phyloP scores from a whole-genome alignment of 2,888 invertebrate genomes.

The Dysmachus trigonus region DNA sequence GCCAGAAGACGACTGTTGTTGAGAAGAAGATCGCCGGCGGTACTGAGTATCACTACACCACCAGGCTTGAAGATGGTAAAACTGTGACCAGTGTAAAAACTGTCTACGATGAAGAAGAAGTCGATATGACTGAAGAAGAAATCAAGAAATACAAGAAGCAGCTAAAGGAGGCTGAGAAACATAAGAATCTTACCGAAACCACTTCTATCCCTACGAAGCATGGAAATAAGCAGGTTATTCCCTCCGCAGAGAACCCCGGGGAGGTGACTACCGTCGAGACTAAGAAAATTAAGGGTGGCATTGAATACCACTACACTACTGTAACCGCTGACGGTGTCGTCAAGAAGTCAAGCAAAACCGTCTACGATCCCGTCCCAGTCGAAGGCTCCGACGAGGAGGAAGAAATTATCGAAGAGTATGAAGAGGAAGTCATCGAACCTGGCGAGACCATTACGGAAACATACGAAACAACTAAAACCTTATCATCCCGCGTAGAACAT shows the following conservation, averaged over 20 bases:
- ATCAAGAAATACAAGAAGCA: constrained; percentile 61
- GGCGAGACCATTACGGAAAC: constrained; percentile 62
- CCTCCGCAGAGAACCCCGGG: constrained; percentile 61
- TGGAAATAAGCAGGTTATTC: constrained; percentile 61
- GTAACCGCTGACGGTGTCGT: constrained; percentile 62
- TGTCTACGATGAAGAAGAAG: constrained; percentile 62
- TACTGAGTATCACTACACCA: constrained; percentile 60
- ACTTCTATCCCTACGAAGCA: constrained; percentile 61
- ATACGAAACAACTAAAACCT: constrained; percentile 58
- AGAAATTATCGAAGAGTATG: constrained; percentile 63
- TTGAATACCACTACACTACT: constrained; percentile 62
- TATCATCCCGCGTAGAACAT: neutral
- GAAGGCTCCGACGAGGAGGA: constrained; percentile 59
- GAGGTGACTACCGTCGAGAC: constrained; percentile 64
- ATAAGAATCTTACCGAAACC: constrained; percentile 61
- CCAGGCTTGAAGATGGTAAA: constrained; percentile 60
- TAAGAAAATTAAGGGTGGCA: constrained; percentile 62
- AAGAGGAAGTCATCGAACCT: constrained; percentile 63
- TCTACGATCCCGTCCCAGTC: constrained; percentile 61
- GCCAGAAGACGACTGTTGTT: constrained; percentile 59
- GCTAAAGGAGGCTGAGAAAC: constrained; percentile 63
- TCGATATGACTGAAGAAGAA: constrained; percentile 62
- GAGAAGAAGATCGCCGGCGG: constrained; percentile 60
- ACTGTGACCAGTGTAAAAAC: constrained; percentile 62
- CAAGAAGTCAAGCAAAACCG: constrained; percentile 62